These are phyloP conservation scores for Drosophila suzukii DNA, from an alignment of 1,140 invertebrate genomes.

Conservation along the genomic window DNA sequence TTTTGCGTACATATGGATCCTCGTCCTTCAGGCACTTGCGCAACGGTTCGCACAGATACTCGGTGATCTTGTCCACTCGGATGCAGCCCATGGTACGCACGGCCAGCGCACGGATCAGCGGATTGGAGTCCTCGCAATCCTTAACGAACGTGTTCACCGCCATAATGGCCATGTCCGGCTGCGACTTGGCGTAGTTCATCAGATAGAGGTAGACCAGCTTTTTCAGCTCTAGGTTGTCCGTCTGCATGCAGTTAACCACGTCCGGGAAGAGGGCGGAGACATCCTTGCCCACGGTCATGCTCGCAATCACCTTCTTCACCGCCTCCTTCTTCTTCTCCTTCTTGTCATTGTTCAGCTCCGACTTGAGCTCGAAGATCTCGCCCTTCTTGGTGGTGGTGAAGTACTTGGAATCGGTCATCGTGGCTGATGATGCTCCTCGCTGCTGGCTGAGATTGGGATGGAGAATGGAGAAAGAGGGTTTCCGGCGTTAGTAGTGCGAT, in stretches of 20 bases:
- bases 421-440: constrained; percentile 21
- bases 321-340: constrained; percentile 99
- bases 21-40: constrained; percentile 99
- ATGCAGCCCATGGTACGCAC: constrained; percentile 99
- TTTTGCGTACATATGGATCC: constrained; percentile 99
- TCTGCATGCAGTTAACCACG: constrained; percentile 99
- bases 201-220: constrained; percentile 99
- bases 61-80: constrained; percentile 99
- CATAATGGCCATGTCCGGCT: constrained; percentile 99
- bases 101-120: constrained; percentile 98
- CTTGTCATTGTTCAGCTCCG: constrained; percentile 99
- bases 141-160: constrained; percentile 99
- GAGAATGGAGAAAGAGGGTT: not conserved
- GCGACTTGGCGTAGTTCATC: constrained; percentile 99
- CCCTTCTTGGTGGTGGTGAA: constrained; percentile 99
- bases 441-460: not conserved
- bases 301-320: constrained; percentile 99
- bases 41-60: constrained; percentile 99
- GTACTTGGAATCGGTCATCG: constrained; percentile 99
- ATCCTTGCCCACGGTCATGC: constrained; percentile 99
- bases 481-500: constrained; percentile 3
- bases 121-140: constrained; percentile 99
- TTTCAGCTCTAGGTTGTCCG: constrained; percentile 99
- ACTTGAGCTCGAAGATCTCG: constrained; percentile 99
- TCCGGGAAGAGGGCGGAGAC: constrained; percentile 98